phyloP scores from a whole-genome alignment of 2,888 invertebrate species.

The Zygaena filipendulae region DNA sequence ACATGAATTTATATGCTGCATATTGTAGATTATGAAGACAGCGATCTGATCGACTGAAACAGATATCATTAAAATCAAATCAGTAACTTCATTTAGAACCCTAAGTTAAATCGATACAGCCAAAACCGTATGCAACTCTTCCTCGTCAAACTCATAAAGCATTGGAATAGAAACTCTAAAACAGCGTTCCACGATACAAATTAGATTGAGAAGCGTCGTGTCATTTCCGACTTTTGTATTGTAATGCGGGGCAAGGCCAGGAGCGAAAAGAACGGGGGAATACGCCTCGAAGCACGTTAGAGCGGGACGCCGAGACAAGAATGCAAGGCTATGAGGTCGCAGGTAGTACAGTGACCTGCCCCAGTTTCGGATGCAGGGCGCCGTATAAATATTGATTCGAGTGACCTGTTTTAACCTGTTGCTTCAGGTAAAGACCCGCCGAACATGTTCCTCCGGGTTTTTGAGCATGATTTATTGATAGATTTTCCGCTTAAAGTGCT shows the following conservation, averaged over 20 bases:
- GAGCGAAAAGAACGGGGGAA: constrained; percentile 29
- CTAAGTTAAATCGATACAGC: constrained; percentile 39
- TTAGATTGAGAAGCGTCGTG: constrained; percentile 33
- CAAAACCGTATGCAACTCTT: constrained; percentile 30
- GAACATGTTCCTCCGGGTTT: constrained; percentile 19
- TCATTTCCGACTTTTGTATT: constrained; percentile 56
- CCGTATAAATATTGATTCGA: constrained; percentile 61
- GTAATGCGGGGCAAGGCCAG: constrained; percentile 53
- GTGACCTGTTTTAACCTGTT: constrained; percentile 51
- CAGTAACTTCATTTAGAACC: constrained; percentile 26
- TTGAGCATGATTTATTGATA: constrained; percentile 9
- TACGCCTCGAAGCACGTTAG: constrained; percentile 18
- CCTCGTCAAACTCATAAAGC: constrained; percentile 15
- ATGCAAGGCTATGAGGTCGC: constrained; percentile 59
- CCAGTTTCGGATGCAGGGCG: constrained; percentile 53
- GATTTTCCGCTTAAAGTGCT: constrained; percentile 1
- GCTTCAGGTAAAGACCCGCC: constrained; percentile 29
- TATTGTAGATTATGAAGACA: no score
- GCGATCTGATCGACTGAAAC: no score
- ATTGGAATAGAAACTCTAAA: constrained; percentile 25
- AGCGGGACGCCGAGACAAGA: constrained; percentile 31
- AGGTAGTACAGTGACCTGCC: constrained; percentile 63
- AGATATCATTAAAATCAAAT: constrained; percentile 50
- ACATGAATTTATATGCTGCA: no score
- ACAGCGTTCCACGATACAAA: constrained; percentile 28